Percentiles rank a stretch among this genome's conserved stretches.
These are phyloP conservation scores for Pantala flavescens DNA, from an alignment of 1,140 invertebrate genomes.

Conservation along the genomic window DNA sequence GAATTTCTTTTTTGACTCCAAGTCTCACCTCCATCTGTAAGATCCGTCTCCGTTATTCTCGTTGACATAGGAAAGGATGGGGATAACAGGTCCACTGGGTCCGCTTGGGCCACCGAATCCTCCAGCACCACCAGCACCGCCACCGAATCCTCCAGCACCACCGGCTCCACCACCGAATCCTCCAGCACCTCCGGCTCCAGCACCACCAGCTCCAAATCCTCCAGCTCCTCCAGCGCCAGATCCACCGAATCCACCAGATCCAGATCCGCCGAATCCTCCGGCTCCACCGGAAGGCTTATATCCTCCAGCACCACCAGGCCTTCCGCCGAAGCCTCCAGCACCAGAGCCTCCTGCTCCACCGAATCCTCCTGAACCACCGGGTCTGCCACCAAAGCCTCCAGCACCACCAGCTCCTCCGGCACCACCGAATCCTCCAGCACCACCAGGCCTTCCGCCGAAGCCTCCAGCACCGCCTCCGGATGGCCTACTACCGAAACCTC, in stretches of 20 bases:
- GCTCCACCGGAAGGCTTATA: not conserved
- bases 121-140: not conserved
- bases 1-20: no score
- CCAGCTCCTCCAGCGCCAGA: constrained; percentile 5
- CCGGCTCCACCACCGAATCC: not conserved
- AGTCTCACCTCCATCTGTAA: constrained; percentile 26
- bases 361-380: constrained; percentile 26
- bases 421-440: constrained; percentile 13
- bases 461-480: constrained; percentile 20
- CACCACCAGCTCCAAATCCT: constrained; percentile 6
- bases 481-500: constrained; percentile 26
- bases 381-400: constrained; percentile 26
- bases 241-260: not conserved
- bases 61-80: constrained; percentile 25
- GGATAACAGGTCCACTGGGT: constrained; percentile 21
- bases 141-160: not conserved
- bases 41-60: constrained; percentile 26
- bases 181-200: not conserved
- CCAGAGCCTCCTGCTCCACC: constrained; percentile 24
- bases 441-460: constrained; percentile 16
- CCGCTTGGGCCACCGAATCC: constrained; percentile 10
- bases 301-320: constrained; percentile 17
- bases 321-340: constrained; percentile 17
- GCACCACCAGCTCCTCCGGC: not conserved
- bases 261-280: not conserved